Evolutionary conservation across 2,113 vertebrate genomes (phyloP).

Genomic region (Gymnobelideus leadbeateri): DNA sequence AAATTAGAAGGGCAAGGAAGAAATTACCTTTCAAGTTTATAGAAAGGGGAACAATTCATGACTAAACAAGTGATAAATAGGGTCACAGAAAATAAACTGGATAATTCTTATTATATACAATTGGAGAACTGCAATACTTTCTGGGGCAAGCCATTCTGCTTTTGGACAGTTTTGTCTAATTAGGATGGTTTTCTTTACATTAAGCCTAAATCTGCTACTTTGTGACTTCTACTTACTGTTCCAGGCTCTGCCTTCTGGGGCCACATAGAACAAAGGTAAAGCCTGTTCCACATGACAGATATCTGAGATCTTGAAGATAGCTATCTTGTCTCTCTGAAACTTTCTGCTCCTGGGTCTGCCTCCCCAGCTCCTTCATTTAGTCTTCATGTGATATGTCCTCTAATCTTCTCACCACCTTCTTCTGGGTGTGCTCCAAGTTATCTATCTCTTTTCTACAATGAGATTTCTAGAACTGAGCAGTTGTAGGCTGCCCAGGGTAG

Average conservation of each 20-base stretch:
- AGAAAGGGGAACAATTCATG: neutral
- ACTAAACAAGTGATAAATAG: neutral
- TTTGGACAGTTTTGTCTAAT: too few relatives aligned
- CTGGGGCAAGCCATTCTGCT: too few relatives aligned
- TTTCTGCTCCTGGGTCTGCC: neutral
- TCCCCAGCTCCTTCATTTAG: neutral
- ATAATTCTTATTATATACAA: neutral
- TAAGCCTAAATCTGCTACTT: too few relatives aligned
- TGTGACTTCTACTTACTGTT: too few relatives aligned
- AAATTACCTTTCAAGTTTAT: neutral
- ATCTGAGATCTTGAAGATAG: too few relatives aligned
- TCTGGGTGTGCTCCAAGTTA: neutral
- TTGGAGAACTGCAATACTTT: too few relatives aligned
- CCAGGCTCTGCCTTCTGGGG: too few relatives aligned
- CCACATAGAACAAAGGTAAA: too few relatives aligned
- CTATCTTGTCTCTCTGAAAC: too few relatives aligned
- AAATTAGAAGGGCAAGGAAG: neutral
- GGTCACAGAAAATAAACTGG: neutral
- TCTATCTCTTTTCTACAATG: neutral
- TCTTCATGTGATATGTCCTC: neutral
- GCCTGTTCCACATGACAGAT: too few relatives aligned
- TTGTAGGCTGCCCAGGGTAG: neutral
- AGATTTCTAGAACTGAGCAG: neutral
- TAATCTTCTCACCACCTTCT: neutral
- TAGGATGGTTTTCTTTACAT: too few relatives aligned